Conservation (phyloP, 1,140 invertebrate genomes). For the Spodoptera litura region DNA sequence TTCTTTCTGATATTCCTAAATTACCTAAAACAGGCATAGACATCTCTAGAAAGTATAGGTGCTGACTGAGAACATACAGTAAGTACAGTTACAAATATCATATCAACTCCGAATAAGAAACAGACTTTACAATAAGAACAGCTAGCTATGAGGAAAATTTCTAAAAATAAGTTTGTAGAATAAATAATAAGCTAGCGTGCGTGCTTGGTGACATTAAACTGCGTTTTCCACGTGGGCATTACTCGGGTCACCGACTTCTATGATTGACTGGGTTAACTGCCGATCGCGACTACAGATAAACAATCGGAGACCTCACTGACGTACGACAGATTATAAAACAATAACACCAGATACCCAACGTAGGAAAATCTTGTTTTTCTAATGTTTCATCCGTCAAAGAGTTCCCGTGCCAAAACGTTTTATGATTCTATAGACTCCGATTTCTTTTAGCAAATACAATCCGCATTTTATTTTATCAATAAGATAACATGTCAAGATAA, state of each 20-base stretch:
- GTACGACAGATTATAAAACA: slow-evolving; percentile 28
- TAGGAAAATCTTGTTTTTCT: slow-evolving; percentile 31
- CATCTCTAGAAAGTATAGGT: too few species aligned
- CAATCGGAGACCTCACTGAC: slow-evolving; percentile 28
- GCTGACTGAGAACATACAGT: too few species aligned
- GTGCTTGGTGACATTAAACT: slow-evolving; percentile 31
- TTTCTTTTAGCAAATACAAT: background rate
- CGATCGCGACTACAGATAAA: slow-evolving; percentile 26
- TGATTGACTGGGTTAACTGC: slow-evolving; percentile 40
- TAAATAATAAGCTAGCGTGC: slow-evolving; percentile 24
- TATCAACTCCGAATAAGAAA: background rate
- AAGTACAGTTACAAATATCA: too few species aligned
- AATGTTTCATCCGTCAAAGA: slow-evolving; percentile 9
- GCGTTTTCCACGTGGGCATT: slow-evolving; percentile 31
- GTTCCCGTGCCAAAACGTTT: slow-evolving; percentile 3
- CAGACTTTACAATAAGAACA: background rate
- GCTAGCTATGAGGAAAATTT: background rate
- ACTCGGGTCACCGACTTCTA: slow-evolving; percentile 35
- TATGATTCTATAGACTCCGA: background rate
- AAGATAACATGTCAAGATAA: slow-evolving; percentile 34
- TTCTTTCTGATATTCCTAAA: slow-evolving; percentile 18
- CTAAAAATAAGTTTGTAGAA: slow-evolving; percentile 21
- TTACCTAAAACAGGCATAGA: background rate
- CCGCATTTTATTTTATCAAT: slow-evolving; percentile 10
- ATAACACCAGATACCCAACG: slow-evolving; percentile 28